Percentiles rank a stretch among this genome's conserved stretches.
phyloP scores from a whole-genome alignment of 2,797 vertebrate genomes.

The Melanotaenia parkinsoni region DNA sequence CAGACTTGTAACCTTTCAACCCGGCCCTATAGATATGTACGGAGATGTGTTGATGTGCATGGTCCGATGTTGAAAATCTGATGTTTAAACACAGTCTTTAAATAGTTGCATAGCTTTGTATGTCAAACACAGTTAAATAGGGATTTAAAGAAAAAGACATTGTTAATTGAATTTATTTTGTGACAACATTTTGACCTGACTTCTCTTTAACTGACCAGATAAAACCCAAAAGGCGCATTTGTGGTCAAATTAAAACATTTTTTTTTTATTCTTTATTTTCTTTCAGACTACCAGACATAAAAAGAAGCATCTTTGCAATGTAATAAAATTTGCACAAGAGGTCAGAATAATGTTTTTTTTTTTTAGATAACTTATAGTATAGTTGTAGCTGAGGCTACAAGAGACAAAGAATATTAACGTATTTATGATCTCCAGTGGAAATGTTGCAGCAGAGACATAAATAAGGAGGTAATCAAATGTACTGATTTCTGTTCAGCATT shows the following conservation, averaged over 20 bases:
- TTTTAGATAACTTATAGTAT: background rate
- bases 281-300: background rate
- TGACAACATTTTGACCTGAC: background rate
- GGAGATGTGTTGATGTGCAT: conserved; percentile 18
- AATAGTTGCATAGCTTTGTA: background rate
- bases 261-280: background rate
- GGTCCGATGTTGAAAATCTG: background rate
- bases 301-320: conserved; percentile 10
- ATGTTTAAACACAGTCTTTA: background rate
- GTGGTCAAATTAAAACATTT: background rate
- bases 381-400: background rate
- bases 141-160: background rate
- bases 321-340: conserved; percentile 46
- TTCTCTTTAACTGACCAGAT: no score
- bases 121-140: background rate
- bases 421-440: background rate
- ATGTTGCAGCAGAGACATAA: background rate
- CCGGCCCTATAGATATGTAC: background rate
- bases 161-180: background rate
- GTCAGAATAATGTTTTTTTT: conserved; percentile 35
- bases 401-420: background rate
- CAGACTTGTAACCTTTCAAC: conserved; percentile 9
- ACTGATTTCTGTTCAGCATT: background rate
- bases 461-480: background rate
- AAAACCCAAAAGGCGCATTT: background rate